A percentile compares a stretch with the other conserved stretches of the same genome.
Evolutionary conservation across 2,113 vertebrate species (phyloP).

Genomic region (Zeus faber): DNA sequence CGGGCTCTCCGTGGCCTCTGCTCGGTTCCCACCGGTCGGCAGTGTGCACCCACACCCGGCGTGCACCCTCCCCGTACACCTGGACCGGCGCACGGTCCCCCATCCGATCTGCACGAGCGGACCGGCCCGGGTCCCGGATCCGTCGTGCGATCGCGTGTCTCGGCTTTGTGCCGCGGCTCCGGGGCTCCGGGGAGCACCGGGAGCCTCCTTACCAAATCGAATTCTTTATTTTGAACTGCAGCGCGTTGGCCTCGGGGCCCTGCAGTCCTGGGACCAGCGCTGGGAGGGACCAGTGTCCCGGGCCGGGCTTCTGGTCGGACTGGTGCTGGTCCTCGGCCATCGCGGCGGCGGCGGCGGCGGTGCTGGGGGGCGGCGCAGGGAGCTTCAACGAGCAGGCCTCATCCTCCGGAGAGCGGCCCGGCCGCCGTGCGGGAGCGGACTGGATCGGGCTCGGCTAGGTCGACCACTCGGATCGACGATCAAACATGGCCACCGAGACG

Average conservation of each 20-base stretch:
- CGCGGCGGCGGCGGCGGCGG: slow-evolving; percentile 54
- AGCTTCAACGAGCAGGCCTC: slow-evolving; percentile 85
- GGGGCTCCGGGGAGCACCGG: too few relatives aligned
- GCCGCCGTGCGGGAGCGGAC: slow-evolving; percentile 70
- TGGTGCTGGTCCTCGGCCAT: slow-evolving; percentile 91
- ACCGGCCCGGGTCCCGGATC: too few relatives aligned
- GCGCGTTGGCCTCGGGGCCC: slow-evolving; percentile 86
- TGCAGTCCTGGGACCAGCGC: slow-evolving; percentile 87
- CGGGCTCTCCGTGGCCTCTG: slow-evolving; percentile 62
- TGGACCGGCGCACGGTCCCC: too few relatives aligned
- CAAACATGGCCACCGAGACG: slow-evolving; percentile 59
- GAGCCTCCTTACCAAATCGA: slow-evolving; percentile 89
- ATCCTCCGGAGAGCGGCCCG: slow-evolving; percentile 71
- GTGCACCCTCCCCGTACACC: too few relatives aligned
- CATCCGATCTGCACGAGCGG: too few relatives aligned
- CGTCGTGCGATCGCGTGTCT: background rate
- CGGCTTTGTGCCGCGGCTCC: slow-evolving; percentile 55
- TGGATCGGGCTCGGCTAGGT: slow-evolving; percentile 64
- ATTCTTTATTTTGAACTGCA: slow-evolving; percentile 93
- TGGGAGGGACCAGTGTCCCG: slow-evolving; percentile 79
- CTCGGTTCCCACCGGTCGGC: too few relatives aligned
- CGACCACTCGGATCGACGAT: slow-evolving; percentile 56
- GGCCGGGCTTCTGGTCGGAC: slow-evolving; percentile 76
- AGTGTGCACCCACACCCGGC: too few relatives aligned
- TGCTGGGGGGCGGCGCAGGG: slow-evolving; percentile 69